Evolutionary conservation across 2,888 invertebrate species (phyloP).

Genomic region (Dynastes maya): DNA sequence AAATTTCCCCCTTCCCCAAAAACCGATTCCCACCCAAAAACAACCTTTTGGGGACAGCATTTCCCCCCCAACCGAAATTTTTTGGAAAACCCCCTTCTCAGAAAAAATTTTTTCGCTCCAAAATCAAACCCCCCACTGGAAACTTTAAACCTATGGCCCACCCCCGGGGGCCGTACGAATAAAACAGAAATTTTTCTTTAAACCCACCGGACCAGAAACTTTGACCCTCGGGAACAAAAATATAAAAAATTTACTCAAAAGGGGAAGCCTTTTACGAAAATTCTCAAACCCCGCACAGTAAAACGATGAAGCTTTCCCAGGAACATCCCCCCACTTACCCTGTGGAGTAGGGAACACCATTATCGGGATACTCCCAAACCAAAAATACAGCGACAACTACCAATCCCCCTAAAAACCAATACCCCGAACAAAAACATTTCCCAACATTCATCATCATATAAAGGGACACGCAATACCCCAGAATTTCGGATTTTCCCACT

Average conservation of each 20-base stretch:
- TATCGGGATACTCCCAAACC: neutral
- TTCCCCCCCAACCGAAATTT: slow-evolving; percentile 9
- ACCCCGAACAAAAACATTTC: neutral
- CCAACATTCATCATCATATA: neutral
- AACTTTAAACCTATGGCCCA: slow-evolving; percentile 7
- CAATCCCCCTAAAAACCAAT: neutral
- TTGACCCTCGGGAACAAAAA: neutral
- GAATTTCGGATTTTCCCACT: neutral
- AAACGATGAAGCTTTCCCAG: too few relatives aligned
- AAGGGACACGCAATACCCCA: neutral
- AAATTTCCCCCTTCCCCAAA: neutral
- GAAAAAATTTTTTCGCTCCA: slow-evolving; percentile 4
- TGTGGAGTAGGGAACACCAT: neutral
- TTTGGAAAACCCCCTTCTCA: slow-evolving; percentile 1
- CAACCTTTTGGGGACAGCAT: slow-evolving; percentile 1
- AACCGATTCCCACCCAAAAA: slow-evolving; percentile 1
- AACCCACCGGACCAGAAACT: slow-evolving; percentile 2
- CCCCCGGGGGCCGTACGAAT: neutral
- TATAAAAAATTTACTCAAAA: neutral
- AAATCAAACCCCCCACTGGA: too few relatives aligned
- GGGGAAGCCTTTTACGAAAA: neutral
- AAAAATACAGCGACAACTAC: neutral
- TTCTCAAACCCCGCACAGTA: neutral
- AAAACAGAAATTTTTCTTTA: neutral
- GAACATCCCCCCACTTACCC: too few relatives aligned